Evolutionary conservation across 1,140 invertebrate genomes (phyloP), one percentile per base, ranked within the genome.

Genomic region (Drosophila suzukii): DNA sequence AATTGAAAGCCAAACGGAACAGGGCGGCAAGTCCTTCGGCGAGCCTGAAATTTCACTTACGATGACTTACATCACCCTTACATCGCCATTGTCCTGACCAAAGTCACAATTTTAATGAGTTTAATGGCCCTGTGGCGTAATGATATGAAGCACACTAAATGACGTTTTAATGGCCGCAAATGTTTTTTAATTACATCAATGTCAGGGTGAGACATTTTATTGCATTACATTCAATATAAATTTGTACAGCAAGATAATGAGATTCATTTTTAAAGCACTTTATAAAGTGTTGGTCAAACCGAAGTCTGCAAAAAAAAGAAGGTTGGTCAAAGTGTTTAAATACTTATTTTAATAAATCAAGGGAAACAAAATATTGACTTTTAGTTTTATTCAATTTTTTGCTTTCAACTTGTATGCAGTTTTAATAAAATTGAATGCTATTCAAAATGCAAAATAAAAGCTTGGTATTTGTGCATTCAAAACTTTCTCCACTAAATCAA

Each of bases 91-190:
- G 70, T 44, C 39, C 72, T 67, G 66, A 58, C 58, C 51, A 70
- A 68, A 71, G 67, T 71, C 63, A 68, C 75, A 82, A 86, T 79
- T 76, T 66, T 88, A 86, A 86, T 86, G 83, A 86, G 70, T 88
- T 88, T 88, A 88, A 86, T 85, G 78, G 73, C 50, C 61, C 77
- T 63, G 60, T 47, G 63, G 38, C 50, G 66, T 85, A 77, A 84
- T 78, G 83, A 61, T 78, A 75, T 78, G 77, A 81, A 78, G 61
- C 49, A 57, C 27, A 86, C 74, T 63, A 81, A 86, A 82, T 76
- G 75, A 13, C 79, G 66, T 76, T 86, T 88, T 83, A 86, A 88
- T 86, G 79, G 83, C 70, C 39, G 68, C 59, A 78, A 85, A 86
- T 78, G 77, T 78, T 60, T 85, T 86, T 78, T 83, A 78, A 83